Evolutionary conservation across 2,797 vertebrate genomes (phyloP).

Genomic region (Danio tinwini): DNA sequence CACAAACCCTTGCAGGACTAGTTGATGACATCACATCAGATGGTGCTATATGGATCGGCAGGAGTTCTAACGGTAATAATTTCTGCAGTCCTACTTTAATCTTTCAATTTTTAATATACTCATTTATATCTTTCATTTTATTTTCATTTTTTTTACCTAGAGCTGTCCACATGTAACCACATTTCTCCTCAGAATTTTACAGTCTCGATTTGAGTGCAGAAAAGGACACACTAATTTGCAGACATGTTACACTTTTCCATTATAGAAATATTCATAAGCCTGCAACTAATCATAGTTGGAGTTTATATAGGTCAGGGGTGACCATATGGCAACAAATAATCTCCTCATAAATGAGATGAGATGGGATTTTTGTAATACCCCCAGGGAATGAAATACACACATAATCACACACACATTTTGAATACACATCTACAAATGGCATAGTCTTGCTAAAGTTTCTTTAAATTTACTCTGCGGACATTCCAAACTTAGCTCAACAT

Average conservation of each 20-base stretch:
- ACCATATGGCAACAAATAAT: constrained; percentile 66
- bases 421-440: constrained; percentile 54
- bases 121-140: constrained; percentile 14
- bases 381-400: constrained; percentile 53
- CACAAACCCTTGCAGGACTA: constrained; percentile 75
- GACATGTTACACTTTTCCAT: constrained; percentile 61
- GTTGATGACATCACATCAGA: constrained; percentile 74
- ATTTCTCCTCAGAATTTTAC: neutral
- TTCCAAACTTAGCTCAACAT: constrained; percentile 12
- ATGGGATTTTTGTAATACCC: constrained; percentile 62
- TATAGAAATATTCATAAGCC: constrained; percentile 62
- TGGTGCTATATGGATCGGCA: constrained; percentile 80
- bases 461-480: neutral
- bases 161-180: neutral
- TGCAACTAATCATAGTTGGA: constrained; percentile 63
- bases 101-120: neutral
- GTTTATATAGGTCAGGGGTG: constrained; percentile 64
- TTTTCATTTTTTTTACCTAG: neutral
- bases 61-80: constrained; percentile 83
- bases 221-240: constrained; percentile 61
- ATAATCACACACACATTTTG: constrained; percentile 35
- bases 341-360: constrained; percentile 65
- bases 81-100: constrained; percentile 1
- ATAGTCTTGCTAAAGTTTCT: constrained; percentile 11
- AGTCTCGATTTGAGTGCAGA: constrained; percentile 44